Evolutionary conservation across 2,113 vertebrate genomes (phyloP), one percentile per base, ranked within the genome.

Genomic region (Equus przewalskii): DNA sequence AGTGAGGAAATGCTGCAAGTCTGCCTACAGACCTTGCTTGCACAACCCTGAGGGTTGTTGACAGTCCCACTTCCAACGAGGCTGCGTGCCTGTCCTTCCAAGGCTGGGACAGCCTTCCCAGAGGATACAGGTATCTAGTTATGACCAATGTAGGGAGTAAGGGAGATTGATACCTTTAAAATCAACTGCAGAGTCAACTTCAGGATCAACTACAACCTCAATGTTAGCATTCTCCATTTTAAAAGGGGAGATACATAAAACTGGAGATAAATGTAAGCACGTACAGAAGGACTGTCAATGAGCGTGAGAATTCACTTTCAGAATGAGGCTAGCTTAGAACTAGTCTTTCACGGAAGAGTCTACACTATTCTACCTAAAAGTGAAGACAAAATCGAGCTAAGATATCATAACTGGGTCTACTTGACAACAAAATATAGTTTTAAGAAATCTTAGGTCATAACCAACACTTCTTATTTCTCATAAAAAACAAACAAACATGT

Each of bases 101-200:
- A 6, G 56, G 16, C 60, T 8, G 49, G 72, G 21, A 22, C 0
- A 1, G 16, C 15, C 22, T 76, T 80, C 30, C 60, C 19, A 3
- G 21, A 60, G 3, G 41, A 30, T 1, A 1, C 7, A 0, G 16
- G 54, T 13, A 41, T 80, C 64, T 51, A 60, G 21, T 36, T 5
- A 4, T 16, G 12, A 36, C 6, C 9, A 36, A 51, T 0, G 14
- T 3, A 22, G 22, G 51, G 24, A 11, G 0, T 4, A 11, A 58
- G 6, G 12, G 9, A 51, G 6, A 18, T 15, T 1, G 0, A 14
- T 79, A 13, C 16, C 41, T 41, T 67, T 18, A 30, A 28, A 60
- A 51, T 2, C 4, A 41, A 41, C 36, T 41, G 36, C 36, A 41
- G 36, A 41, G 36, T 41, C 36, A 41, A 41, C 64, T 78, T 2